Evolutionary conservation across 2,113 vertebrate genomes (phyloP).

Genomic region (Chaenogobius annularis): DNA sequence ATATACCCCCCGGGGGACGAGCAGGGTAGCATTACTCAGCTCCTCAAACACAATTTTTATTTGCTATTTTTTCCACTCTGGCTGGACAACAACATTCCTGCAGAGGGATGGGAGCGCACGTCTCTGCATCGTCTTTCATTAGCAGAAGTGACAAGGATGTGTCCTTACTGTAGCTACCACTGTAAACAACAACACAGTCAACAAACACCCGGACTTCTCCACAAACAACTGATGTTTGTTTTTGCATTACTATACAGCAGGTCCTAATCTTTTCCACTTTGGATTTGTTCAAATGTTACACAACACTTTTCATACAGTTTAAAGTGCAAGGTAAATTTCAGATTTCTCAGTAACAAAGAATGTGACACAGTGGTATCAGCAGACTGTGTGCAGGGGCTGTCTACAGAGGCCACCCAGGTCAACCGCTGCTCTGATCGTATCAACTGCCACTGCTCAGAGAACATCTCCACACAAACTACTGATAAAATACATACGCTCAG

Average conservation of each 20-base stretch:
- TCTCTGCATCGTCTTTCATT: slow-evolving; percentile 41
- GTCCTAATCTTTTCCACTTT: neutral
- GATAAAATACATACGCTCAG: slow-evolving; percentile 30
- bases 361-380: slow-evolving; percentile 3
- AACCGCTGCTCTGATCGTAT: slow-evolving; percentile 49
- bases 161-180: slow-evolving; percentile 22
- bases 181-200: slow-evolving; percentile 25
- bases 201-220: neutral
- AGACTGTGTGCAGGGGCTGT: slow-evolving; percentile 13
- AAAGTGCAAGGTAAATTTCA: neutral
- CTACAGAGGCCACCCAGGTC: slow-evolving; percentile 47
- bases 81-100: slow-evolving; percentile 76
- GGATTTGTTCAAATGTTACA: neutral
- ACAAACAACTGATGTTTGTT: neutral
- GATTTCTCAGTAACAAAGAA: neutral
- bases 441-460: slow-evolving; percentile 33
- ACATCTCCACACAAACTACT: slow-evolving; percentile 33
- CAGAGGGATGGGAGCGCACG: slow-evolving; percentile 66
- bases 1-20: slow-evolving; percentile 53
- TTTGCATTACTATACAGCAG: neutral
- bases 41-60: slow-evolving; percentile 59
- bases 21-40: slow-evolving; percentile 62
- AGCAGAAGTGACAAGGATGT: slow-evolving; percentile 30
- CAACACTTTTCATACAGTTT: neutral
- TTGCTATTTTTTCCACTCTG: slow-evolving; percentile 63